Base-by-base conservation (phyloP, 2,113 vertebrate species). In the Leuciscus idus region DNA sequence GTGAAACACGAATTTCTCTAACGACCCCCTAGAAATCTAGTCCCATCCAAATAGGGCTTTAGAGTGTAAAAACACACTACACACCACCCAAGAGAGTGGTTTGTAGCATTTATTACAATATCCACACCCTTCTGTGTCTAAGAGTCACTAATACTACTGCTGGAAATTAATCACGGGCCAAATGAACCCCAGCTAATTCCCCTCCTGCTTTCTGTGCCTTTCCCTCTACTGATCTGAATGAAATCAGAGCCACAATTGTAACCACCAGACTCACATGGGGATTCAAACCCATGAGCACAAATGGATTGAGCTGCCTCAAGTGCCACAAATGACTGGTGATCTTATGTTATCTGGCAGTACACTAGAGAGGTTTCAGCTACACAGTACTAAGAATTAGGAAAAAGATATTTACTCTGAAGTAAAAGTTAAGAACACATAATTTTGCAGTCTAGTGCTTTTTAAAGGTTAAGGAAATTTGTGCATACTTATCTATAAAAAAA, bases 131-230 rank as follows among this genome's bases (percentile, higher is more conserved):
- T 68, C 85, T 68, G 79, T 82, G 75, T 82, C 28, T 2, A 66
- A 62, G 36, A 80, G 13, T 75, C 86, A 86, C 77, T 50, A 23
- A 85, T 21, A 85, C 77, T 39, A 72, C 74, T 87, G 87, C 81
- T 81, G 85, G 79, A 73, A 91, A 88, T 90, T 87, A 87, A 88
- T 90, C 84, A 76, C 10, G 39, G 91, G 84, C 78, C 85, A 76
- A 85, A 64, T 86, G 76, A 91, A 89, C 80, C 85, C 85, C 80
- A 59, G 87, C 86, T 85, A 85, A 91, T 80, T 81, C 88, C 74
- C 83, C 13, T 72, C 21, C 43, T 43, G 59, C 68, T 86, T 70
- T 81, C 68, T 52, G 62, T 66, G 33, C 36, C 80, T 88, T 82
- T 73, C 85, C 85, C 76, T 82, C 59, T 90, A 91, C 90, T 88